These are phyloP conservation scores for Mylabris phalerata DNA, from an alignment of 1,140 invertebrate species.

Conservation along the genomic window DNA sequence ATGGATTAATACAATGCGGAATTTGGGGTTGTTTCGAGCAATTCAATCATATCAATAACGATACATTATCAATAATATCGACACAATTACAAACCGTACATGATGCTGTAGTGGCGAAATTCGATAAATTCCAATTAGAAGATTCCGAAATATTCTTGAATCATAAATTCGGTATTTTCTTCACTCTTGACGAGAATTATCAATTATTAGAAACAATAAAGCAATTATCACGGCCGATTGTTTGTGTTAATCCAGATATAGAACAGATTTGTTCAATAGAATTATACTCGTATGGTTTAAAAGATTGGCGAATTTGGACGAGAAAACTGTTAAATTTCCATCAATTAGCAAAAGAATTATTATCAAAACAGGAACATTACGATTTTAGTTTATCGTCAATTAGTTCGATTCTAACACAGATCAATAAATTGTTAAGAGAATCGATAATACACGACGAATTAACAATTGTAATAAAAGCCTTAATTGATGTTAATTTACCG, in stretches of 20 bases:
- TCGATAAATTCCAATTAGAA: slow-evolving; percentile 77
- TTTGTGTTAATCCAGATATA: slow-evolving; percentile 81
- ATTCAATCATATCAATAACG: slow-evolving; percentile 87
- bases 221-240: slow-evolving; percentile 81
- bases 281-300: slow-evolving; percentile 84
- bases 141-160: slow-evolving; percentile 75
- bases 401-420: slow-evolving; percentile 84
- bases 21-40: slow-evolving; percentile 90
- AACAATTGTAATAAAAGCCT: slow-evolving; percentile 72
- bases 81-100: slow-evolving; percentile 84
- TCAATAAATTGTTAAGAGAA: slow-evolving; percentile 73
- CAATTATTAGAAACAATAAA: slow-evolving; percentile 87
- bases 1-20: slow-evolving; percentile 66
- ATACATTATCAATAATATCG: slow-evolving; percentile 82
- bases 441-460: slow-evolving; percentile 63
- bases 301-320: slow-evolving; percentile 76
- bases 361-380: slow-evolving; percentile 89
- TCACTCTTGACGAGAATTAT: slow-evolving; percentile 92
- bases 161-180: slow-evolving; percentile 81
- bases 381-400: slow-evolving; percentile 87
- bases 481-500: slow-evolving; percentile 86
- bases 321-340: slow-evolving; percentile 92
- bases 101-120: slow-evolving; percentile 67
- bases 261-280: slow-evolving; percentile 89
- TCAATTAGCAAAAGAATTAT: slow-evolving; percentile 72